These are phyloP conservation scores for Phthorimaea operculella DNA, from an alignment of 1,140 invertebrate species.

Conservation along the genomic window DNA sequence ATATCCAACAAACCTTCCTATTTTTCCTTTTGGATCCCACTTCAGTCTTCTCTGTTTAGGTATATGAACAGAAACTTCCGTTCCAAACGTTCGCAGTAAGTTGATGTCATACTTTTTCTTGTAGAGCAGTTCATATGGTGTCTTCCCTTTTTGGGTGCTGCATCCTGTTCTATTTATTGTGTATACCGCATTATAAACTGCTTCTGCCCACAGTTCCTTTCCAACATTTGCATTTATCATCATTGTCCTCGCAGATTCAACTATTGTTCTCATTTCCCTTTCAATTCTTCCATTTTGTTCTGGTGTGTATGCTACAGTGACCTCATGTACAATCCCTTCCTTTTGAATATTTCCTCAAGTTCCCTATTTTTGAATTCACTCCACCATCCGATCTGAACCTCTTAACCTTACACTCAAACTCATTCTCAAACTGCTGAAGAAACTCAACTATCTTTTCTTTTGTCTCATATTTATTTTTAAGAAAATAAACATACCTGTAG, in stretches of 20 bases:
- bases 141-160: conserved; percentile 10
- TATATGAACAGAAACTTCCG: conserved; percentile 15
- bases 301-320: conserved; percentile 28
- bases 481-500: conserved; percentile 25
- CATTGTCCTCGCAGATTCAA: conserved; percentile 16
- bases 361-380: conserved; percentile 37
- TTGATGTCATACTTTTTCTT: conserved; percentile 17
- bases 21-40: conserved; percentile 16
- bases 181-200: conserved; percentile 16
- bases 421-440: conserved; percentile 17
- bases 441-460: conserved; percentile 6
- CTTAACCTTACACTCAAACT: conserved; percentile 32
- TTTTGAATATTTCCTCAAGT: conserved; percentile 19
- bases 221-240: conserved; percentile 11
- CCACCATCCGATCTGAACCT: conserved; percentile 45
- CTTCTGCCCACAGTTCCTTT: conserved; percentile 21
- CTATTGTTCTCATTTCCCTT: conserved; percentile 10
- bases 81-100: conserved; percentile 12
- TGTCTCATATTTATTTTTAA: conserved; percentile 17
- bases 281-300: conserved; percentile 54
- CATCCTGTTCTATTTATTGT: conserved; percentile 21
- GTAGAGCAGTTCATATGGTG: conserved; percentile 19
- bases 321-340: conserved; percentile 22
- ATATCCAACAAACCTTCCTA: conserved; percentile 38
- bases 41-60: conserved; percentile 20